Evolutionary conservation across 2,113 vertebrate genomes (phyloP).

Genomic region (Nannobrachium achirus): DNA sequence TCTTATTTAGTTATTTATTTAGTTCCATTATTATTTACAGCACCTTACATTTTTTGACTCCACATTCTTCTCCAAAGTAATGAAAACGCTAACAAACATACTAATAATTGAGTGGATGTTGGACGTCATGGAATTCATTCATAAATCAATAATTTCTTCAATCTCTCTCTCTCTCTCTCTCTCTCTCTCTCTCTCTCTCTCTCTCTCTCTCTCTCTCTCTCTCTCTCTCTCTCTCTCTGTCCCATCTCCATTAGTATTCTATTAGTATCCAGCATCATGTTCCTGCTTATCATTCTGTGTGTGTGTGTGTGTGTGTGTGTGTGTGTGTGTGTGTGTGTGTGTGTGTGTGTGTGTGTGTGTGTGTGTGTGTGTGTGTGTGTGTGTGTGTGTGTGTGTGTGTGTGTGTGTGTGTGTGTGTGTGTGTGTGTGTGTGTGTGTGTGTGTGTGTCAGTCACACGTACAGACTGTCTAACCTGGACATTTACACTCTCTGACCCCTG

Average conservation of each 20-base stretch:
- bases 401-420: neutral
- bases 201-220: neutral
- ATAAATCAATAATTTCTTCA: no score
- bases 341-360: neutral
- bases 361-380: neutral
- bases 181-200: neutral
- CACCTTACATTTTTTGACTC: no score
- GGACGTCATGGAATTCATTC: no score
- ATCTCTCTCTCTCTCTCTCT: neutral
- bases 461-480: neutral
- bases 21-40: no score
- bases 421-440: neutral
- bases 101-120: no score
- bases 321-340: neutral
- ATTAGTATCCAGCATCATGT: conserved; percentile 3
- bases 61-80: no score
- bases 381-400: neutral
- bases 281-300: conserved; percentile 1
- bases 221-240: neutral
- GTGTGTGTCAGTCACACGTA: neutral
- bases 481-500: neutral
- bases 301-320: neutral
- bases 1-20: neutral
- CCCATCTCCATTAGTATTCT: neutral
- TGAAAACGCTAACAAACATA: no score